Base-by-base conservation (phyloP, 2,888 invertebrate species). In the Chromoteleia sp. region DNA sequence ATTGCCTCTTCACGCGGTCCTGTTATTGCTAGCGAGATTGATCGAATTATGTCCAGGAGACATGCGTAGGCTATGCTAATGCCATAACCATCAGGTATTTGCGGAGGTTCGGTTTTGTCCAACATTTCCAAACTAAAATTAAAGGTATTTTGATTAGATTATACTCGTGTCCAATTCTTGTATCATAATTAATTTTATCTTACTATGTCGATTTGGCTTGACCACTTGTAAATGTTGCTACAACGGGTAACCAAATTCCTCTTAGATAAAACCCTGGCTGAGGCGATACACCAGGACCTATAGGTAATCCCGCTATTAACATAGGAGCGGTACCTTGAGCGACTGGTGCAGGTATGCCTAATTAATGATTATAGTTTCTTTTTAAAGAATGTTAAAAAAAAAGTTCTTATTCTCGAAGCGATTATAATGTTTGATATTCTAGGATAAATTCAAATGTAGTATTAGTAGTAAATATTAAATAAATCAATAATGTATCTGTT, bases 11-110 rank as follows among this genome's bases (percentile, higher is more conserved):
- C 92, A 70, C 94, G 93, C 0, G 93, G 93, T 45, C 94, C 94
- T 87, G 94, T 93, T 80, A 96, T 95, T 19, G 95, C 95, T 86
- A 95, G 94, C 36, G 96, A 95, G 84, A 97, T 95, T 6, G 97
- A 98, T 5, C 97, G 94, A 61, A 98, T 97, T 84, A 98, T 96
- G 91, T 99, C 99, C 90, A 98, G 93, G 45, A 99, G 93, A 90
- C 98, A 97, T 2, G 97, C 97, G 92, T 98, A 99, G 0, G 98
- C 98, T 41, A 99, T 95, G 0, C 99, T 98, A 78, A 99, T 96
- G 2, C 98, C 98, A 92, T 99, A 99, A 0, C 99, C 99, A 84
- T 99, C 98, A n/a, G 97, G 97, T 84, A 99, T 96, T 8, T 94
- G 92, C 0, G 98, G 98, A 5, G 99, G 97, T 87, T 99, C 99